These are phyloP conservation scores for Oenanthe melanoleuca DNA, from an alignment of 2,113 vertebrate genomes.

Conservation along the genomic window DNA sequence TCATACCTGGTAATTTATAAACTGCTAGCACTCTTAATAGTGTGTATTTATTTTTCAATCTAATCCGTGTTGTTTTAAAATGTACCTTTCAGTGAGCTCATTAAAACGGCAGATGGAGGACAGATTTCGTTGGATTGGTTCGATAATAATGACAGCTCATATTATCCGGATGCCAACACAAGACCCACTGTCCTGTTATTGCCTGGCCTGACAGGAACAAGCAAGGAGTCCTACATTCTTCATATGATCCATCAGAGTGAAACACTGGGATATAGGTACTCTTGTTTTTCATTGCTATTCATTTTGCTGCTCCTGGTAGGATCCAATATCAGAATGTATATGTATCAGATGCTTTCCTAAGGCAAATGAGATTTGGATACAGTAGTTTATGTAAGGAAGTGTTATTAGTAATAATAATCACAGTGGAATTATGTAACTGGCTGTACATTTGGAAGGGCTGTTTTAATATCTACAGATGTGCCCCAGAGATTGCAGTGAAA, in stretches of 20 bases:
- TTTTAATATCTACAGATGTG: background rate
- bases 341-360: background rate
- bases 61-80: conserved; percentile 50
- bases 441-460: background rate
- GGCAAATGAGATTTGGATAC: background rate
- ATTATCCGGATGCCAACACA: conserved; percentile 81
- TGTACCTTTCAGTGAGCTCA: conserved; percentile 89
- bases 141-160: conserved; percentile 86
- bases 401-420: background rate
- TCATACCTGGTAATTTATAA: background rate
- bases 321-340: background rate
- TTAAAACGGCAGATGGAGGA: conserved; percentile 96
- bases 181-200: conserved; percentile 92
- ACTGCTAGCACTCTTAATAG: background rate
- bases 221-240: conserved; percentile 96
- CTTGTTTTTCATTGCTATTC: background rate
- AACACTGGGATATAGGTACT: conserved; percentile 92
- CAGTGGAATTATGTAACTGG: background rate
- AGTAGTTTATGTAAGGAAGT: conserved; percentile 6
- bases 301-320: background rate
- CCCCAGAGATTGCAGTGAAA: background rate
- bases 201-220: conserved; percentile 96
- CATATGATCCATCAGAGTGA: conserved; percentile 96
- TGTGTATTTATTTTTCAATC: background rate
- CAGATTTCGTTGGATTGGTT: conserved; percentile 99